phyloP scores from a whole-genome alignment of 2,888 invertebrate genomes.

The Eucera pruinosa region DNA sequence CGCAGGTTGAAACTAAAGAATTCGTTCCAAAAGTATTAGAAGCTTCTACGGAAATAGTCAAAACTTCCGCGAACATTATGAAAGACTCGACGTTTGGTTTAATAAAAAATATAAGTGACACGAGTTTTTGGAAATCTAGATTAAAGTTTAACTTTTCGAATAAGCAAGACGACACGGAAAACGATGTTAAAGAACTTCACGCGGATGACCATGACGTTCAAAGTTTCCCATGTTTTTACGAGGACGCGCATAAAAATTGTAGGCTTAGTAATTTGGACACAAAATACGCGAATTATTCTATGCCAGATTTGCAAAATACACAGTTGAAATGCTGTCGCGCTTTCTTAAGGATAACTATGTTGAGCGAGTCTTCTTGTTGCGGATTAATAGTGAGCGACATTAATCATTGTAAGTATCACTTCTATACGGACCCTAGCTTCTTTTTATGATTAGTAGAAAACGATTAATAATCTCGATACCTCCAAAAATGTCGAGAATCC shows the following conservation, averaged over 20 bases:
- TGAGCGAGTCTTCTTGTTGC: conserved; percentile 82
- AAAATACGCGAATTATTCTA: conserved; percentile 81
- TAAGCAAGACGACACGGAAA: conserved; percentile 54
- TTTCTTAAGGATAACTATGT: conserved; percentile 80
- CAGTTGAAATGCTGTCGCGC: conserved; percentile 81
- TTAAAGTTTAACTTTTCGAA: conserved; percentile 74
- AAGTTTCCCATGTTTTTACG: conserved; percentile 83
- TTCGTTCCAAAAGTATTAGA: conserved; percentile 81
- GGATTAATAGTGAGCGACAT: conserved; percentile 79
- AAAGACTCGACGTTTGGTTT: conserved; percentile 83
- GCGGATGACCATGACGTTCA: conserved; percentile 68
- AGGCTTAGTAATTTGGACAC: conserved; percentile 79
- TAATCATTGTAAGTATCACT: conserved; percentile 80
- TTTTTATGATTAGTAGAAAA: too few species aligned
- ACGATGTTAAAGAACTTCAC: conserved; percentile 51
- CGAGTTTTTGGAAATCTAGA: conserved; percentile 82
- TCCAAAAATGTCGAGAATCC: too few species aligned
- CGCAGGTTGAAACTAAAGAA: conserved; percentile 77
- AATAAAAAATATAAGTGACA: conserved; percentile 81
- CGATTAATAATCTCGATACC: too few species aligned
- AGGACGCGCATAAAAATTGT: conserved; percentile 77
- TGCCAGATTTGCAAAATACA: conserved; percentile 78
- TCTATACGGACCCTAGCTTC: too few species aligned
- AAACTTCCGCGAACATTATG: conserved; percentile 81
- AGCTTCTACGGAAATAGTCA: conserved; percentile 85